Base-by-base conservation (phyloP, 2,113 vertebrate species). In the Climacteris rufus region DNA sequence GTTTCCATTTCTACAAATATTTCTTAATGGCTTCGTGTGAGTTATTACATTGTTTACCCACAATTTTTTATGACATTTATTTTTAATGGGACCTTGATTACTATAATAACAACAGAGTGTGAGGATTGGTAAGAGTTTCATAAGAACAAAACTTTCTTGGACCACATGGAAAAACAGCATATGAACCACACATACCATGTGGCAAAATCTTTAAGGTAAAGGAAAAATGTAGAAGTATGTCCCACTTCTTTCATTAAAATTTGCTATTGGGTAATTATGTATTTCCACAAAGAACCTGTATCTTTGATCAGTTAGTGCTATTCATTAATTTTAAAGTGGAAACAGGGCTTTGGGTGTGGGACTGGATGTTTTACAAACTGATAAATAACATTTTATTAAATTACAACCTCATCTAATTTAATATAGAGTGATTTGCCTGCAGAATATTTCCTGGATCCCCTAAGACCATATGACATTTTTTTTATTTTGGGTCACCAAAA, bases 401-500 rank as follows among this genome's bases (percentile, higher is more conserved):
- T 31, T 31, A 15, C 1, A 28, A 21, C 23, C 11, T 31, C 7
- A n/a, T 65, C 42, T 40, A 13, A n/a, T 70, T 77, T 74, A 69
- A 49, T 61, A 6, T 53, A 25, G 28, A 74, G 5, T 18, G 18
- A 47, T 37, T 68, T 64, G 1, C 6, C 12, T 56, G 21, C 45
- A 24, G 24, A n/a, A 25, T 1, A 9, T 52, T 69, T 77, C 10
- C 22, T 66, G 37, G 2, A 24, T 44, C 16, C 16, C 12, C 57
- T 78, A 37, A 18, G 4, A 11, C 3, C 4, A 6, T 22, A 31
- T 0, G 0, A 11, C 9, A 9, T 3, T 59, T 4, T 13, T 80
- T 80, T 68, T n/a, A 12, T 65, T n/a, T 45, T 70, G 30, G 3
- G 3, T 56, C 10, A 53, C 2, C n/a, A n/a, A n/a, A n/a, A n/a